Evolutionary conservation across 2,797 vertebrate genomes (phyloP).

Genomic region (Botia almorhae): DNA sequence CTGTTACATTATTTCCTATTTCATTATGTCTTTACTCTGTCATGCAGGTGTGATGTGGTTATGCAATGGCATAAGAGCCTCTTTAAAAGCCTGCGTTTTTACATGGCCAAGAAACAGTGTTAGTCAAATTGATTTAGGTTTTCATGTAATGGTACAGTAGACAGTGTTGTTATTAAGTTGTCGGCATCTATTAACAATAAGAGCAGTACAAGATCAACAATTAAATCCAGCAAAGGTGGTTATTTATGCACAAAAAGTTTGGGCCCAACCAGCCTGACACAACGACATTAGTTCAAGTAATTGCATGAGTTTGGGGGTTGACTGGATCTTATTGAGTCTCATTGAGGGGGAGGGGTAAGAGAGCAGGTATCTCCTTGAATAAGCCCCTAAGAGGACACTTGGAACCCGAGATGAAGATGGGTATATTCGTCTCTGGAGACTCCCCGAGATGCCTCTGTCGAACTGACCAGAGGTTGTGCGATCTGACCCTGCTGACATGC

Average conservation of each 20-base stretch:
- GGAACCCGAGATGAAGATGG: conserved; percentile 13
- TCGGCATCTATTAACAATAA: neutral
- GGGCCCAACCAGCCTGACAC: no score
- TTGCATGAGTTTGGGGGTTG: neutral
- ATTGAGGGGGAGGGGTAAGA: neutral
- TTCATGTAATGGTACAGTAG: neutral
- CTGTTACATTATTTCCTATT: neutral
- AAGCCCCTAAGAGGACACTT: neutral
- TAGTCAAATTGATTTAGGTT: no score
- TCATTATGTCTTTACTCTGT: neutral
- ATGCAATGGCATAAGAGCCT: neutral
- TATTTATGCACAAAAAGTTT: no score
- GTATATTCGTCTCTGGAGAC: conserved; percentile 32
- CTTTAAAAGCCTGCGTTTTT: neutral
- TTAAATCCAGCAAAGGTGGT: no score
- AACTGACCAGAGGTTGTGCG: conserved; percentile 45
- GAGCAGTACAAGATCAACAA: no score
- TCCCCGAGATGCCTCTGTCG: neutral
- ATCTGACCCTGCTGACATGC: conserved; percentile 47
- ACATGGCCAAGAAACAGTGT: neutral
- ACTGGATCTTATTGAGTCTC: neutral
- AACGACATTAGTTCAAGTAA: neutral
- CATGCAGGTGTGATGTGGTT: neutral
- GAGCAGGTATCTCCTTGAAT: conserved; percentile 2
- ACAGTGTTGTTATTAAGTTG: neutral